These are phyloP conservation scores for Patella depressa DNA, from an alignment of 2,888 invertebrate species.

Conservation along the genomic window DNA sequence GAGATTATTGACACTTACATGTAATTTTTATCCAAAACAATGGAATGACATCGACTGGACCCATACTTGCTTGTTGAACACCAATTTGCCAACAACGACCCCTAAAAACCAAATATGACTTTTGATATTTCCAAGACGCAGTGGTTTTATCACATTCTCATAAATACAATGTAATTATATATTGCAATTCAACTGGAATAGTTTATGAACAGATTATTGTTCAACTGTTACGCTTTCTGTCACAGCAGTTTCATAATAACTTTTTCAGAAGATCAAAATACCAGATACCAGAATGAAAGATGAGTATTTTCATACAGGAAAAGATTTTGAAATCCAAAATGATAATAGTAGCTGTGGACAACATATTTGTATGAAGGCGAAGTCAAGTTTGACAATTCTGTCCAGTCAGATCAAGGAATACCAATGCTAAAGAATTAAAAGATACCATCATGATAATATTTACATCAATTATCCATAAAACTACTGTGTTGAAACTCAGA, in stretches of 20 bases:
- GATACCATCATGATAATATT: not conserved
- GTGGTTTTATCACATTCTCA: not conserved
- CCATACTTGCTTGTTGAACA: too few relatives aligned
- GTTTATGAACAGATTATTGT: not conserved
- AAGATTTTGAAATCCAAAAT: not conserved
- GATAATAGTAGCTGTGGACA: not conserved
- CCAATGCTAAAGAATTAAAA: not conserved
- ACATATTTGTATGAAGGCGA: not conserved
- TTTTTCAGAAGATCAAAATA: not conserved
- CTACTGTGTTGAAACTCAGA: too few relatives aligned
- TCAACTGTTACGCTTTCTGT: not conserved
- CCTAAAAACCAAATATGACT: too few relatives aligned
- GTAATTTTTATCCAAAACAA: not conserved
- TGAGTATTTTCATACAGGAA: not conserved
- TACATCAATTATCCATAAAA: too few relatives aligned
- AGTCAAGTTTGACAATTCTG: not conserved
- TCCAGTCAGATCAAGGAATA: not conserved
- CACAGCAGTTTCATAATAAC: not conserved
- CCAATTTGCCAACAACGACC: too few relatives aligned
- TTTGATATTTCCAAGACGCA: not conserved
- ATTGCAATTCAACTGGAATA: not conserved
- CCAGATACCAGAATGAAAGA: not conserved
- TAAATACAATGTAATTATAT: not conserved
- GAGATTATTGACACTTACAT: slow-evolving; percentile 1
- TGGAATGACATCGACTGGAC: too few relatives aligned